Percentiles rank a stretch among this genome's conserved stretches.
Conservation (phyloP, 2,888 invertebrate genomes). For the Ormia ochracea region DNA sequence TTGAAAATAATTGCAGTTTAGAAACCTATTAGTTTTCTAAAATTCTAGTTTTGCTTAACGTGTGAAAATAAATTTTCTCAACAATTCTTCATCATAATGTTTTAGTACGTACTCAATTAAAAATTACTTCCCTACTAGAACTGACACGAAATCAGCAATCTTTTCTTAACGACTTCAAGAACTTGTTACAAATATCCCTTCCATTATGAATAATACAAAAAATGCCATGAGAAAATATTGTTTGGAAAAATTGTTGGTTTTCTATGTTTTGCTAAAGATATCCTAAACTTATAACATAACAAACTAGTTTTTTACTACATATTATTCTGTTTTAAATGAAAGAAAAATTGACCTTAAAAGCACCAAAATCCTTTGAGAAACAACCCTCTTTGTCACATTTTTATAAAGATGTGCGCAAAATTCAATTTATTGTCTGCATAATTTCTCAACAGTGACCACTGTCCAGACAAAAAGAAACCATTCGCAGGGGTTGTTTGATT, state of each 20-base stretch:
- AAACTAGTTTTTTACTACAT: conserved; percentile 40
- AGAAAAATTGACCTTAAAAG: conserved; percentile 24
- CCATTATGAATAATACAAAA: neutral
- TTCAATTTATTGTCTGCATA: conserved; percentile 16
- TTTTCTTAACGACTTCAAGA: neutral
- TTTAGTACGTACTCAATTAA: neutral
- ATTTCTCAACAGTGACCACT: conserved; percentile 22
- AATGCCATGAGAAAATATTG: neutral
- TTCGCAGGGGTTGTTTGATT: neutral
- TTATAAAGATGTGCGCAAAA: conserved; percentile 30
- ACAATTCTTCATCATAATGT: too few species aligned
- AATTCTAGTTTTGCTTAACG: too few species aligned
- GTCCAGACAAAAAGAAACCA: conserved; percentile 15
- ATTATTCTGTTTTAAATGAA: neutral
- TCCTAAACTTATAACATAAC: neutral
- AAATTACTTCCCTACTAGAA: neutral
- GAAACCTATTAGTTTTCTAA: too few species aligned
- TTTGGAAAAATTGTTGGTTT: neutral
- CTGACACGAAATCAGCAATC: neutral
- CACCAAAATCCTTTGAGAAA: neutral
- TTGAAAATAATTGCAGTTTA: too few species aligned
- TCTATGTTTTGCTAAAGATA: neutral
- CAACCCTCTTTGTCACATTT: conserved; percentile 19
- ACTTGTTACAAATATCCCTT: neutral
- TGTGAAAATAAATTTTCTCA: too few species aligned